phyloP scores from a whole-genome alignment of 2,888 invertebrate genomes.

The Abrostola triplasia region DNA sequence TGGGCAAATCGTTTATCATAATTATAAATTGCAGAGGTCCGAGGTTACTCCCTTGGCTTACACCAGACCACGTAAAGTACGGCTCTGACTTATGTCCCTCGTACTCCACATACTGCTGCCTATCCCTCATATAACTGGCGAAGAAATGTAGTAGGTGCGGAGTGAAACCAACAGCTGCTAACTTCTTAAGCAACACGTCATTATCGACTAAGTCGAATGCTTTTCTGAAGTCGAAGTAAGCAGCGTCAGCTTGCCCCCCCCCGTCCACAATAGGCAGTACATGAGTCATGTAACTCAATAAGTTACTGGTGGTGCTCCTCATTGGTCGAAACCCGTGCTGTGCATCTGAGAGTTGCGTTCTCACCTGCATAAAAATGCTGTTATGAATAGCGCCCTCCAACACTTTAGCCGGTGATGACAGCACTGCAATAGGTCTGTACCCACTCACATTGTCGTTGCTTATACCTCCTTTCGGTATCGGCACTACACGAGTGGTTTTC shows the following conservation, averaged over 20 bases:
- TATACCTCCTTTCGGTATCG: conserved; percentile 9
- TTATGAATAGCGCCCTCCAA: conserved; percentile 17
- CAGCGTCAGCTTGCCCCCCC: conserved; percentile 18
- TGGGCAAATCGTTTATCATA: conserved; percentile 13
- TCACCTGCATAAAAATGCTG: conserved; percentile 7
- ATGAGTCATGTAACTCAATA: conserved; percentile 12
- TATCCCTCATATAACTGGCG: conserved; percentile 14
- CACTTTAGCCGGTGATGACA: conserved; percentile 16
- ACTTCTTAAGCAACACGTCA: conserved; percentile 16
- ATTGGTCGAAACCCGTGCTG: conserved; percentile 19
- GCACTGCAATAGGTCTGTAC: conserved; percentile 18
- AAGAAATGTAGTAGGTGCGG: conserved; percentile 12
- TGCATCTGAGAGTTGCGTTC: conserved; percentile 11
- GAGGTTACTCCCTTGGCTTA: conserved; percentile 11
- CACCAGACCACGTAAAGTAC: conserved; percentile 6
- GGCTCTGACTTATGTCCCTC: conserved; percentile 4
- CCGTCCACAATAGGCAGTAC: conserved; percentile 12
- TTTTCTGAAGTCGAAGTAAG: conserved; percentile 22
- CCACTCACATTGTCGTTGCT: neutral
- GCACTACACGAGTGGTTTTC: conserved; percentile 13
- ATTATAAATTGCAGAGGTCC: conserved; percentile 11
- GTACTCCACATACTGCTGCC: no score
- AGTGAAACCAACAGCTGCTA: conserved; percentile 20
- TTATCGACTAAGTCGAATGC: conserved; percentile 24
- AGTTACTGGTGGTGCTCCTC: conserved; percentile 23